Conservation (phyloP, 1,140 invertebrate species). For the Achroia grisella region DNA sequence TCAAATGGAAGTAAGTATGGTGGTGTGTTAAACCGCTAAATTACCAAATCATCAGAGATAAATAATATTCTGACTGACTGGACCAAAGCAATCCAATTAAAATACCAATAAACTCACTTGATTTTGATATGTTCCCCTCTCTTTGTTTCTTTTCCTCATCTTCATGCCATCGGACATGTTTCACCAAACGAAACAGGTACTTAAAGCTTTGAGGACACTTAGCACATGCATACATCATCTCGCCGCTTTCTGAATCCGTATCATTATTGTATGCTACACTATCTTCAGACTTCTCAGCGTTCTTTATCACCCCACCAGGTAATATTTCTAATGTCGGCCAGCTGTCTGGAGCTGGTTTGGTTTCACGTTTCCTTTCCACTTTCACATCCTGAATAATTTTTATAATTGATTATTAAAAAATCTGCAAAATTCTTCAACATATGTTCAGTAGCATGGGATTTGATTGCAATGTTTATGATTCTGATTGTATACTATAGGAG, state of each 20-base stretch:
- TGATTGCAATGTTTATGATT: too few species aligned
- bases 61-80: too few species aligned
- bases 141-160: conserved; percentile 28
- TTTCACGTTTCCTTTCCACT: conserved; percentile 8
- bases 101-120: conserved; percentile 24
- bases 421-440: too few species aligned
- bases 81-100: too few species aligned
- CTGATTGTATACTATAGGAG: too few species aligned
- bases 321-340: conserved; percentile 59
- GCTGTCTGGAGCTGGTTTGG: conserved; percentile 22
- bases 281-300: conserved; percentile 29
- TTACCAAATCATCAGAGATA: too few species aligned
- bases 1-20: too few species aligned
- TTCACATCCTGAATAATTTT: too few species aligned
- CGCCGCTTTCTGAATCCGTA: conserved; percentile 6
- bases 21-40: too few species aligned
- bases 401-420: too few species aligned
- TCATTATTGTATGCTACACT: conserved; percentile 11
- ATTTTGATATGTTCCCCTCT: conserved; percentile 10
- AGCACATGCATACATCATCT: conserved; percentile 54
- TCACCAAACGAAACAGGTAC: conserved; percentile 39
- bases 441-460: too few species aligned
- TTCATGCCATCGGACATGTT: conserved; percentile 53
- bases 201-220: conserved; percentile 55
- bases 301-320: conserved; percentile 51